A percentile compares a stretch with the other conserved stretches of the same genome.
phyloP scores from a whole-genome alignment of 2,797 vertebrate genomes.

The Knipowitschia caucasica region DNA sequence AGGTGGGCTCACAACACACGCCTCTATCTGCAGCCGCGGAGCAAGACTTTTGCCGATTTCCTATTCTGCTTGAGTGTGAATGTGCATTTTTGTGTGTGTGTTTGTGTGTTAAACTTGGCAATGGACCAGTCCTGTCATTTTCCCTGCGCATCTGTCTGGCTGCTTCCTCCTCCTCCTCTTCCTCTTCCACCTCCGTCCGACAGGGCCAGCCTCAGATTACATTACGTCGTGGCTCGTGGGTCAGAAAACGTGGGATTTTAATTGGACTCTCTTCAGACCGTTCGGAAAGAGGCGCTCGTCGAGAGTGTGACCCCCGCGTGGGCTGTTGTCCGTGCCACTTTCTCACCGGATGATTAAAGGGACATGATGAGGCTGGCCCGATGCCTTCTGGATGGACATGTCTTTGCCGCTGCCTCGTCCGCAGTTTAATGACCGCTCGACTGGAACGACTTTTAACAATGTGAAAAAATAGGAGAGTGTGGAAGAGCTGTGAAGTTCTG shows the following conservation, averaged over 20 bases:
- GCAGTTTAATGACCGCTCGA: slow-evolving; percentile 68
- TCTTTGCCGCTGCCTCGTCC: slow-evolving; percentile 33
- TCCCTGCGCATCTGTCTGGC: slow-evolving; percentile 2
- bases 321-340: slow-evolving; percentile 35
- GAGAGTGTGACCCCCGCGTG: slow-evolving; percentile 58
- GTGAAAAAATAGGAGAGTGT: slow-evolving; percentile 31
- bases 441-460: slow-evolving; percentile 57
- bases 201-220: slow-evolving; percentile 38
- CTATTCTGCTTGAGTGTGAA: neutral
- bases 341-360: slow-evolving; percentile 67
- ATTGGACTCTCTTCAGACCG: slow-evolving; percentile 64
- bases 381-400: slow-evolving; percentile 53
- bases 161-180: neutral
- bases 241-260: slow-evolving; percentile 61
- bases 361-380: slow-evolving; percentile 55
- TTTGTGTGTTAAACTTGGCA: slow-evolving; percentile 10
- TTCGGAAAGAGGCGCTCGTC: slow-evolving; percentile 44
- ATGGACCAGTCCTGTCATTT: slow-evolving; percentile 20
- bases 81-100: neutral
- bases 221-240: slow-evolving; percentile 49
- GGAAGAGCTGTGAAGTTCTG: slow-evolving; percentile 34
- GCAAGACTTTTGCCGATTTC: slow-evolving; percentile 7
- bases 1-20: slow-evolving; percentile 29
- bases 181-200: slow-evolving; percentile 4
- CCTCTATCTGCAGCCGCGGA: slow-evolving; percentile 28